Evolutionary conservation across 37 sponge, comb jelly and placozoan genomes (phyloP), one percentile per base, ranked within the genome.

Genomic region (Haliclona indistincta): DNA sequence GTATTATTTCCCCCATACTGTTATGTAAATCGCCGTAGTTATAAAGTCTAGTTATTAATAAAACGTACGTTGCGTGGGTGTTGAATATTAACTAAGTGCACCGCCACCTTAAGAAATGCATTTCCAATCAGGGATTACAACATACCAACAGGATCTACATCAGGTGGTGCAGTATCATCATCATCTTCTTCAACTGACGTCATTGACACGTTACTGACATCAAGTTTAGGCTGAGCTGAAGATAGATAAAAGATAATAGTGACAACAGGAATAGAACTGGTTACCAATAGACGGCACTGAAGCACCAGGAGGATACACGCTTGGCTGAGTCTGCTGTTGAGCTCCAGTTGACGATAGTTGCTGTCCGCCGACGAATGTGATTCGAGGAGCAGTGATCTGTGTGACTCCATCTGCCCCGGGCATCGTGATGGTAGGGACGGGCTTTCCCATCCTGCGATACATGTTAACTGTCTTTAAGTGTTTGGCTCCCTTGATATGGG

Each of bases 401-500:
- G 43, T 43, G 30, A 26, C 82, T 33, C 63, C 56, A 19, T 28
- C 68, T 22, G 56, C 34, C 3, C 1, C 54, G 49, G 54, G 40
- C 33, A 61, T 30, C 41, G 75, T 86, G 22, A 82, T 68, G 20
- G 81, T 65, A 0, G 97, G 97, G 22, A 96, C 80, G 39, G 97
- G 88, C 73, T 96, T 96, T 25, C 93, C 93, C 65, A 96, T 77
- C 38, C 73, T 45, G 43, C 68, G 80, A 58, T 86, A 73, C 64
- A 94, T 71, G 68, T 58, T 81, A 36, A 79, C 33, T 13, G 88
- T 90, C 86, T 96, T 96, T 20, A 76, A 51, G 54, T 96, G 97
- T 75, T 92, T 92, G 38, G 70, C 43, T 3, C 97, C 97, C 13
- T 76, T 69, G n/a, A 90, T 69, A 56, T 96, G 97, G 13, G 93